Base-by-base conservation (phyloP, 2,797 vertebrate species). In the Silurus lanzhouensis region DNA sequence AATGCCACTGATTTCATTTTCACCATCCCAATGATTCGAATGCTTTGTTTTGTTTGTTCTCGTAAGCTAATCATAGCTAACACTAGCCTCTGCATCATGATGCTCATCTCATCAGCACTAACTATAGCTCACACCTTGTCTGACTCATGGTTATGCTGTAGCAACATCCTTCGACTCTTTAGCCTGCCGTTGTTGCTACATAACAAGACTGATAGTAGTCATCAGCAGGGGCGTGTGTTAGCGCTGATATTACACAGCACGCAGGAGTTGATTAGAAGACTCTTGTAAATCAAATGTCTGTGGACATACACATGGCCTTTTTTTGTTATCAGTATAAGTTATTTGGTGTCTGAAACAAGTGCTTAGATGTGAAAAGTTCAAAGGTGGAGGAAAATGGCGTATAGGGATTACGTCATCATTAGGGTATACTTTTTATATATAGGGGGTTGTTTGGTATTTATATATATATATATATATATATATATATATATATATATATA, bases 31-130 rank as follows among this genome's bases (percentile, higher is more conserved):
- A 80, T 19, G 15, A 66, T 48, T 25, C 58, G 31, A 31, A 31
- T 25, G 60, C 31, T 46, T n/a, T 31, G 31, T 31, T 31, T 31
- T 3, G 31, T 31, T 25, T 83, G 68, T 60, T 71, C 72, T 75
- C 10, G 55, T 76, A 31, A 58, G 78, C 68, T 89, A 78, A 87
- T 88, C 74, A 89, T 22, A 61, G 63, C 85, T 82, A 87, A 85
- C 55, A 57, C 81, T 74, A 81, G 81, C 57, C 48, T 71, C 15
- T 12, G 61, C 20, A 84, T 81, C 64, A 63, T 86, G 61, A 75
- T 46, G 76, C 70, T 86, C 86, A 87, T 87, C 70, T 86, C 86
- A 88, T 87, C 80, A 72, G 52, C 38, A 15, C 79, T 88, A 87
- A 89, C 84, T 81, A 82, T 83, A 86, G 79, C 75, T 71, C 80